Evolutionary conservation across 1,140 invertebrate species (phyloP).

Genomic region (Drosophila setifemur): DNA sequence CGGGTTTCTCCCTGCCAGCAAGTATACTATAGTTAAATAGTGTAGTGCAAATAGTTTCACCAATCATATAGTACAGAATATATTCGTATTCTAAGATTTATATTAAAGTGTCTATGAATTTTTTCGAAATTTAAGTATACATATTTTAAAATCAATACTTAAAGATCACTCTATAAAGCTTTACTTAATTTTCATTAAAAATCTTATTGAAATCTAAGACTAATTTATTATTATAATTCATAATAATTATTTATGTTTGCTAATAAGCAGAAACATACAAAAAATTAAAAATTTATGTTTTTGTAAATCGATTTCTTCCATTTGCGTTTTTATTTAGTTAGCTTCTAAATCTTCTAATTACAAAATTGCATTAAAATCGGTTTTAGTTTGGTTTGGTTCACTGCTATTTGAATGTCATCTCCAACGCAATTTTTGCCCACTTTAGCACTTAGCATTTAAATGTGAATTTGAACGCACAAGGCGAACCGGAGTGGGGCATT

Average conservation of each 20-base stretch:
- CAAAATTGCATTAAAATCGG: neutral
- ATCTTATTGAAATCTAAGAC: neutral
- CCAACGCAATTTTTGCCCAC: slow-evolving; percentile 24
- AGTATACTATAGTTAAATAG: too few relatives aligned
- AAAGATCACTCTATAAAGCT: neutral
- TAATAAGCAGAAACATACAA: neutral
- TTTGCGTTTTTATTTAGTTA: neutral
- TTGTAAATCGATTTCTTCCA: too few relatives aligned
- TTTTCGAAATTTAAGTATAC: neutral
- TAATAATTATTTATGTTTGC: neutral
- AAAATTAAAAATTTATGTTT: too few relatives aligned
- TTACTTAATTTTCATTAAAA: neutral
- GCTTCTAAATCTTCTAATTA: neutral
- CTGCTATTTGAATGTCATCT: slow-evolving; percentile 38
- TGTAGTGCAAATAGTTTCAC: too few relatives aligned
- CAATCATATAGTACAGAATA: too few relatives aligned
- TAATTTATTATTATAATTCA: neutral
- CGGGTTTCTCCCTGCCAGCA: slow-evolving; percentile 13
- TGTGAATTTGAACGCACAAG: slow-evolving; percentile 36
- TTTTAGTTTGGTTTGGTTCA: neutral
- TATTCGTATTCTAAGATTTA: too few relatives aligned
- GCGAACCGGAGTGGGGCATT: slow-evolving; percentile 30
- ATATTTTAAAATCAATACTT: neutral
- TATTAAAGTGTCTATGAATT: too few relatives aligned
- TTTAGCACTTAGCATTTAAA: slow-evolving; percentile 32